Conservation (phyloP, 64 coral and sea anemone genomes). For the Orbicella faveolata region DNA sequence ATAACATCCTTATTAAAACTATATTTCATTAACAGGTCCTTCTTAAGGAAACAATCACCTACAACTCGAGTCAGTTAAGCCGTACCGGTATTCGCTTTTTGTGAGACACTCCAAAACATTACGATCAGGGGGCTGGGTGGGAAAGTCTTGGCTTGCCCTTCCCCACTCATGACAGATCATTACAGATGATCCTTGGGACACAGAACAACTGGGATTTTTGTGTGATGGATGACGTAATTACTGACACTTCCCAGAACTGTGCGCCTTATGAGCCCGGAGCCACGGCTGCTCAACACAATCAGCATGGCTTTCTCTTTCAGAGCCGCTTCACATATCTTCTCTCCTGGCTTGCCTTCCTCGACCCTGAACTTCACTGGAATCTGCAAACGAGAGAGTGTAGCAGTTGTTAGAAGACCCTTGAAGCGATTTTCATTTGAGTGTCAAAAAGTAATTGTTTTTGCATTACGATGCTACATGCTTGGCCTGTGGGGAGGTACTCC, state of each 20-base stretch:
- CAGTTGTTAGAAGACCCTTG: background rate
- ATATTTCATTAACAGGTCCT: no score
- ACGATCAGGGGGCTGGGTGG: background rate
- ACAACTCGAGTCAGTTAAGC: no score
- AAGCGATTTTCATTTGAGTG: no score
- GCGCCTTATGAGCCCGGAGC: background rate
- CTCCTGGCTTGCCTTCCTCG: slow-evolving; percentile 27
- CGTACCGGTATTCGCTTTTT: no score
- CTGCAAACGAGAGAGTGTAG: background rate
- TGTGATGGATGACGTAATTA: slow-evolving; percentile 29
- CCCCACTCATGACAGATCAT: background rate
- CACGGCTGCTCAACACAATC: slow-evolving; percentile 2
- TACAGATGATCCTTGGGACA: slow-evolving; percentile 14
- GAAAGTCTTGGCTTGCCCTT: background rate
- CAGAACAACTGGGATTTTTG: slow-evolving; percentile 14
- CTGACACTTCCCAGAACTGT: slow-evolving; percentile 25
- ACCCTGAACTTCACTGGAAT: background rate
- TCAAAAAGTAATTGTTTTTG: no score
- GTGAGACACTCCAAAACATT: background rate
- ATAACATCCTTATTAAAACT: no score
- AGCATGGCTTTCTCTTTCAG: slow-evolving; percentile 10
- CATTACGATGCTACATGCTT: no score
- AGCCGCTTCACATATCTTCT: slow-evolving; percentile 29
- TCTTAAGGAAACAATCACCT: no score
- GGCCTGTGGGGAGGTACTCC: no score